Base-by-base conservation (phyloP, 2,113 vertebrate genomes). In the Alces alces region DNA sequence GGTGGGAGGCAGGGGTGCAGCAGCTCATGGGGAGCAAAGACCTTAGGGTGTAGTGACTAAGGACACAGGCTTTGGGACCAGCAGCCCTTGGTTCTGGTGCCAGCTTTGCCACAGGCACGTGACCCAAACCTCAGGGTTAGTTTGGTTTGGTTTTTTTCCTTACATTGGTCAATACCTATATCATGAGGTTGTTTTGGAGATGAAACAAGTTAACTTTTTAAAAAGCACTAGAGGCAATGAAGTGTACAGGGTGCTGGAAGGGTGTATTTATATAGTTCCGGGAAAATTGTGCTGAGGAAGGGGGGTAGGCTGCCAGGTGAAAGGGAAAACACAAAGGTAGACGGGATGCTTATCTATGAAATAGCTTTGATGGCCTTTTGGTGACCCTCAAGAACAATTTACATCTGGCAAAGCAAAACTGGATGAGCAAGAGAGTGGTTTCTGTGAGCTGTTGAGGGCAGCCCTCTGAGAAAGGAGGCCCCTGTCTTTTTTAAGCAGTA, bases 351-450 rank as follows among this genome's bases (percentile, higher is more conserved):
- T 98, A 97, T 97, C 97, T 98, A 97, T 97, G 96, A 98, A 98
- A 96, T 94, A 90, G 93, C 55, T 93, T 96, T 83, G 50, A 19
- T 96, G 92, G 93, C 93, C 97, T 98, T 96, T 98, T 45, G 92
- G 91, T 97, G 97, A 98, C 96, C 93, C 88, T 97, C 54, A 78
- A 97, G 90, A 97, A 96, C 90, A 92, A 91, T 97, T 97, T 97
- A 93, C 97, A 94, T 97, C 96, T 95, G 95, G 96, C 92, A 96
- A 96, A 88, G 78, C 84, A 92, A 88, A 88, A 78, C 84, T 73
- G 80, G 89, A 95, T 92, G 82, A 97, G 60, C 85, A 98, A 89
- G 82, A 98, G 76, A 93, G 87, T 83, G 78, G 92, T 93, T 50
- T 97, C 78, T 88, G 50, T 91, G 96, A 93, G 39, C 43, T 95